Evolutionary conservation across 2,797 vertebrate genomes (phyloP).

Genomic region (Neopelma chrysocephalum): DNA sequence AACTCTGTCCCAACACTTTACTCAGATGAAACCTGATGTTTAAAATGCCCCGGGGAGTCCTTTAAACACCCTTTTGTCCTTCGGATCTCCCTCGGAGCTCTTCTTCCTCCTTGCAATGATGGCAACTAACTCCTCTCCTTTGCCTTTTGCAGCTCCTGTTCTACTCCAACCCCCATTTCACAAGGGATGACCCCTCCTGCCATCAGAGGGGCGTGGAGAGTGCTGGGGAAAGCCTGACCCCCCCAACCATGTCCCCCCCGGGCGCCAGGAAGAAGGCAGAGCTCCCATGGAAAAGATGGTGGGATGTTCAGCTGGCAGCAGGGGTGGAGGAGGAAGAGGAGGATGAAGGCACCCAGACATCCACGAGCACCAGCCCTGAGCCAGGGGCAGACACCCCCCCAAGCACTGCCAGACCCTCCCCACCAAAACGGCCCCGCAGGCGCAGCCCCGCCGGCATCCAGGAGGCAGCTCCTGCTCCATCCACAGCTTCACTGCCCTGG

Average conservation of each 20-base stretch:
- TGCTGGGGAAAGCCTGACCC: background rate
- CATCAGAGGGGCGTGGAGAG: accelerated
- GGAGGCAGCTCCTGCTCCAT: background rate
- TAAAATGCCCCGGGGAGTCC: background rate
- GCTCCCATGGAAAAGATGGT: background rate
- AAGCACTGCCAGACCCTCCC: background rate
- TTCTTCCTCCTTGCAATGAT: background rate
- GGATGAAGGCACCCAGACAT: background rate
- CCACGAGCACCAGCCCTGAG: background rate
- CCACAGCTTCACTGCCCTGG: background rate
- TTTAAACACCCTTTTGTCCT: background rate
- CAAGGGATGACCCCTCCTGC: background rate
- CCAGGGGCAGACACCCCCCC: background rate
- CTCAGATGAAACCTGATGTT: background rate
- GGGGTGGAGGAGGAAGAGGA: background rate
- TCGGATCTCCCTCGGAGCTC: background rate
- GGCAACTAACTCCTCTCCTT: background rate
- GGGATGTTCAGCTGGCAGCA: background rate
- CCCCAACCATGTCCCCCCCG: accelerated
- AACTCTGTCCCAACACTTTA: background rate
- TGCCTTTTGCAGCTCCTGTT: background rate
- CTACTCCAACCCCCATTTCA: background rate
- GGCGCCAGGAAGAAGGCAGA: too few relatives aligned
- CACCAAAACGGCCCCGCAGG: background rate
- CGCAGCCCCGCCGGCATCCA: accelerated